Conservation (phyloP, 2,888 invertebrate genomes). For the Torymus auratus region DNA sequence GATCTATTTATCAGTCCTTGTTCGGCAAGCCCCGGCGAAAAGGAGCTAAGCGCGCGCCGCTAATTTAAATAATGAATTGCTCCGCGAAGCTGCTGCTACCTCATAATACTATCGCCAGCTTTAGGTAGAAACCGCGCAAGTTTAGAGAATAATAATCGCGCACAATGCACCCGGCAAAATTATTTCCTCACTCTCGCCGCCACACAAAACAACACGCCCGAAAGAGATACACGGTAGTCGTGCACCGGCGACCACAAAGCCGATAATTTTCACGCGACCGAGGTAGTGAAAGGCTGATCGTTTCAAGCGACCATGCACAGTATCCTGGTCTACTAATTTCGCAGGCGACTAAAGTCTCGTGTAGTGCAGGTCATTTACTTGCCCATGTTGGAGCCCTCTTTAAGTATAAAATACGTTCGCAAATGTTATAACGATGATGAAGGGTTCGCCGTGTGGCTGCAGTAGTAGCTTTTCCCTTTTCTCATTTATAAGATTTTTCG, state of each 20-base stretch:
- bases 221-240: too few species aligned
- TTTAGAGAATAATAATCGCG: constrained; percentile 33
- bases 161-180: constrained; percentile 23
- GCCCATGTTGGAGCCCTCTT: neutral
- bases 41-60: constrained; percentile 17
- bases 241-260: constrained; percentile 8
- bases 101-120: too few species aligned
- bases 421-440: constrained; percentile 34
- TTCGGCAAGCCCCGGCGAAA: neutral
- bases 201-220: too few species aligned
- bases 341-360: constrained; percentile 12
- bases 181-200: neutral
- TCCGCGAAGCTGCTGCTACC: neutral
- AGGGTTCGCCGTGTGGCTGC: neutral
- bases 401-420: constrained; percentile 28
- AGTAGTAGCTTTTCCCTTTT: too few species aligned
- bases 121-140: neutral
- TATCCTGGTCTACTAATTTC: constrained; percentile 31
- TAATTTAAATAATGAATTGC: constrained; percentile 41
- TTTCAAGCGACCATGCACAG: constrained; percentile 4
- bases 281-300: constrained; percentile 17
- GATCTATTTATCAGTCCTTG: constrained; percentile 25
- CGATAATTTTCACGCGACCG: constrained; percentile 21
- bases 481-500: neutral
- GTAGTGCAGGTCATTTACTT: neutral